Base-by-base conservation (phyloP, 2,113 vertebrate genomes). In the Diglossa brunneiventris region DNA sequence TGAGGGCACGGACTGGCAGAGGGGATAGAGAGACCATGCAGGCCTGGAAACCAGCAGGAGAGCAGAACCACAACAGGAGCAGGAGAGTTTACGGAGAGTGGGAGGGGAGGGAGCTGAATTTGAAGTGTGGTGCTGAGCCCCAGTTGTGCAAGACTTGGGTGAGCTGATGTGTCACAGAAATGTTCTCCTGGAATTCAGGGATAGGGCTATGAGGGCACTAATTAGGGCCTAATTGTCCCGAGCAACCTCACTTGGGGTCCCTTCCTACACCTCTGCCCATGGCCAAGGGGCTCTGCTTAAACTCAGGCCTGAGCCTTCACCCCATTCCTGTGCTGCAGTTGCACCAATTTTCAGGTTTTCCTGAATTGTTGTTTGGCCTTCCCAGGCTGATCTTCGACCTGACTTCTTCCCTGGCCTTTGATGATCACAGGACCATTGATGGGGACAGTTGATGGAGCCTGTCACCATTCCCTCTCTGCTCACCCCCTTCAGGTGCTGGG, bases 361-460 rank as follows among this genome's bases (percentile, higher is more conserved):
- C 42, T 58, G 52, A 74, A 15, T 0, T 68, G 64, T 26, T 69
- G 9, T 66, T 79, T 85, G 47, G 22, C n/a, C 68, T 82, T 85
- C n/a, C 13, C 42, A 82, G 24, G 17, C 1, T 92, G 37, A 53
- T 28, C 46, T 70, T 58, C 55, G 69, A 39, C 46, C 41, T 64
- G 41, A 22, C 15, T 52, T 61, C 19, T 59, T 61, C 23, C 21
- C 13, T 70, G 37, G 55, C 47, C 58, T 83, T 83, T 85, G 56
- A 31, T 0, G 0, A 13, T 37, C 22, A 20, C 0, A 3, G 58
- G 16, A 22, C 33, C 59, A 42, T 23, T 58, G 59, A 26, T n/a
- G n/a, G 3, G n/a, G 31, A 19, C 28, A 37, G 52, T 5, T 62
- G 61, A 15, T 33, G 52, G 64, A 66, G 4, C 13, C 30, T 47